phyloP scores from a whole-genome alignment of 2,797 vertebrate genomes.

The Pipistrellus pygmaeus region DNA sequence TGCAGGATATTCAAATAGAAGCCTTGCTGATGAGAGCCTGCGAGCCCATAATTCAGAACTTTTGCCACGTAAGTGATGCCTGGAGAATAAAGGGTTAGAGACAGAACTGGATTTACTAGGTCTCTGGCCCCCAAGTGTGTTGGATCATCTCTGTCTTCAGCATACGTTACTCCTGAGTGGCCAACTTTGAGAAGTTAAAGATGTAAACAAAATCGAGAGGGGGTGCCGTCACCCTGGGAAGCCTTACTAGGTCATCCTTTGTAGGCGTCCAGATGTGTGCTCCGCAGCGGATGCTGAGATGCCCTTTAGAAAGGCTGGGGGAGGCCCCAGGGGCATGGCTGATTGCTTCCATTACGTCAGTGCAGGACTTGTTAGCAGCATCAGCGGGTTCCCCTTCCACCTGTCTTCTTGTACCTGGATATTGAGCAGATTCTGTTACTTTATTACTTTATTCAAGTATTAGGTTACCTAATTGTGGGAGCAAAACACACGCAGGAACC shows the following conservation, averaged over 20 bases:
- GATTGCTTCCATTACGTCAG: not conserved
- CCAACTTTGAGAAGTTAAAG: slow-evolving; percentile 15
- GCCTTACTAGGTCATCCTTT: not conserved
- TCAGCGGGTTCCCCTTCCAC: not conserved
- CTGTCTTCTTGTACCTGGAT: not conserved
- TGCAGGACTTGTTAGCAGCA: not conserved
- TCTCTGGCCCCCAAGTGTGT: not conserved
- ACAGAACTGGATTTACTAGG: not conserved
- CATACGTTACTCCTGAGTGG: not conserved
- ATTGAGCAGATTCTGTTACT: not conserved
- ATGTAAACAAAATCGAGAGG: not conserved
- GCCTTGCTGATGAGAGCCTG: slow-evolving; percentile 96
- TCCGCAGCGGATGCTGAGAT: not conserved
- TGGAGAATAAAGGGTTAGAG: not conserved
- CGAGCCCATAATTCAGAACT: slow-evolving; percentile 95
- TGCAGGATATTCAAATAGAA: slow-evolving; percentile 97
- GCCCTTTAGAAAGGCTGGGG: not conserved
- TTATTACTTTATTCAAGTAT: not conserved
- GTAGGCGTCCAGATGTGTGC: not conserved
- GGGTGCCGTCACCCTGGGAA: not conserved
- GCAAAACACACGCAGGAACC: not conserved
- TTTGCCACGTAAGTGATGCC: slow-evolving; percentile 93
- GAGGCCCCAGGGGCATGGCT: not conserved
- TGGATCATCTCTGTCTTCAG: not conserved
- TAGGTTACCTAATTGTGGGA: not conserved